Evolutionary conservation across 2,113 vertebrate genomes (phyloP), one percentile per base, ranked within the genome.

Genomic region (Channa argus): DNA sequence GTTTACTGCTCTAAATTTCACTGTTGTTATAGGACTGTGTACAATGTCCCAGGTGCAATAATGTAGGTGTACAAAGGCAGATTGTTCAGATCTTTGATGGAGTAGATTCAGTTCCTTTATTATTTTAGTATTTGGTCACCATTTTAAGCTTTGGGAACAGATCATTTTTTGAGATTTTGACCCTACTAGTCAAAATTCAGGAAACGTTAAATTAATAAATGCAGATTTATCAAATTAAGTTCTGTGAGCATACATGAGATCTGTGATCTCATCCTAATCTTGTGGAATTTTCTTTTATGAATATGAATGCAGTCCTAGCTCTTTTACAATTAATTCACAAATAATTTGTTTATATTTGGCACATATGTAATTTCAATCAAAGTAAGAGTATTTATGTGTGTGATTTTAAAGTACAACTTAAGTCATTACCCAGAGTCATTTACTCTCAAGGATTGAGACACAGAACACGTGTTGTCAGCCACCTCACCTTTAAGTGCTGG

Each of bases 1-100:
- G 24, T 78, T 87, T 71, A 69, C 63, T 2, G 53, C 58, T 67
- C 67, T 76, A 60, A 70, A 71, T 85, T 78, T 80, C 53, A 56
- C 63, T 70, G 43, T 56, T 82, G 62, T 78, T 49, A 51, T 14
- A 75, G 14, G 34, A 51, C 58, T 58, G 54, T 33, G 24, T 24
- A 24, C 10, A 13, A 61, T 63, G 55, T 64, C 63, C 67, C 68
- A 71, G 58, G 10, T 45, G 37, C 15, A 54, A 54, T 76, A 52
- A 71, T 68, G 58, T 45, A 12, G 10, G 5, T 44, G 60, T 39
- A 36, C 9, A 61, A 54, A 63, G 49, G 33, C 58, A 63, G 15
- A 43, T 58, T 52, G 56, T 75, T 69, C 14, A 55, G 0, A 47
- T 46, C 15, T 45, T 7, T 39, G 7, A 56, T 14, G 13, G 3